A percentile compares a stretch with the other conserved stretches of the same genome.
These are phyloP conservation scores for Aramus guarauna DNA, from an alignment of 2,113 vertebrate species.

Conservation along the genomic window DNA sequence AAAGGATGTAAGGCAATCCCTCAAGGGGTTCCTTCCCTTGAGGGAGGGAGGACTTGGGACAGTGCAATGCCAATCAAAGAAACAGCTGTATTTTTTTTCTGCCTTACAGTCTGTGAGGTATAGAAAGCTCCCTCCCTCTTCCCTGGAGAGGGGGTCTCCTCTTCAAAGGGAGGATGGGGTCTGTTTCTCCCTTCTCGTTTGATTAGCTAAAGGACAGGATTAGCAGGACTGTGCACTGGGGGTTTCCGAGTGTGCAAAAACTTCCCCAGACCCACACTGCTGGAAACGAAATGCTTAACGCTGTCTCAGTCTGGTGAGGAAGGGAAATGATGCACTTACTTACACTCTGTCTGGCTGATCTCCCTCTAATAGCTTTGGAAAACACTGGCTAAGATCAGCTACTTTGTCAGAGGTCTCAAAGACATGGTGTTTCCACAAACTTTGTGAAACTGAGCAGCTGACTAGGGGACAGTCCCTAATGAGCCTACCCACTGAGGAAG, in stretches of 20 bases:
- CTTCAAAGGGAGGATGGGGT: background rate
- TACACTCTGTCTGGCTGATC: background rate
- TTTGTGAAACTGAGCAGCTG: background rate
- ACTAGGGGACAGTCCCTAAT: background rate
- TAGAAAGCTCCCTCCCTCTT: background rate
- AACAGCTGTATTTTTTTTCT: background rate
- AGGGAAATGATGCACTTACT: background rate
- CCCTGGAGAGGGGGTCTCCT: background rate
- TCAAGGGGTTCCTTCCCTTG: background rate
- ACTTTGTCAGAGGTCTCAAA: background rate
- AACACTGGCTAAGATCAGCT: background rate
- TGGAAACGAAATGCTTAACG: accelerated
- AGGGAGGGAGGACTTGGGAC: background rate
- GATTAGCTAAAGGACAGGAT: background rate
- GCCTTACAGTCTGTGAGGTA: background rate
- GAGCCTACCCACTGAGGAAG: background rate
- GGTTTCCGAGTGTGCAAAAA: background rate
- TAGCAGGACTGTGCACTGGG: background rate
- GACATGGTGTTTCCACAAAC: background rate
- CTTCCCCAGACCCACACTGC: background rate
- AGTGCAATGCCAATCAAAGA: background rate
- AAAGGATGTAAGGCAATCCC: conserved; percentile 43
- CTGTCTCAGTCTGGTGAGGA: background rate
- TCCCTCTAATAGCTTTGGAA: background rate
- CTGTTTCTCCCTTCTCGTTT: background rate